Base-by-base conservation (phyloP, 2,888 invertebrate genomes). In the Osedax frankpressi region DNA sequence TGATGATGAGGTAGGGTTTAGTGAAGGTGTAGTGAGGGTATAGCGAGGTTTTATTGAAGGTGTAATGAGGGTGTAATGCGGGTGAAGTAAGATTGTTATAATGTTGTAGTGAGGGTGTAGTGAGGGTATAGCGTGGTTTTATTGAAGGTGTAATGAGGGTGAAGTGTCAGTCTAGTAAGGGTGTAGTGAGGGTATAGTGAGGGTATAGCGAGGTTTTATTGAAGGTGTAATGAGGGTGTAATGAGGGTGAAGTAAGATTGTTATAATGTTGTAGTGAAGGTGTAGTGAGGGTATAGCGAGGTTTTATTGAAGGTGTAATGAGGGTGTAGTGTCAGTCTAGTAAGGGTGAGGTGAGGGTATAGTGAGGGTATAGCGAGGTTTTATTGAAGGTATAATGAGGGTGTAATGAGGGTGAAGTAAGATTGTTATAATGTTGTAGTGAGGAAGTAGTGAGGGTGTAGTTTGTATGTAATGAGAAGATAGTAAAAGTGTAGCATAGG, bases 401-500 rank as follows among this genome's bases (percentile, higher is more conserved):
- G 6, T 44, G 44, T 44, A 44, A 19, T 44, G 44, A 19, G 6
- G 44, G 6, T 44, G 44, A 11, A 44, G 44, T 44, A 19, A 19
- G 6, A 19, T 44, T 44, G 44, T 44, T 11, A 19, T 44, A 19
- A 19, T 44, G 44, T 44, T 44, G 44, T 44, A 44, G 44, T 44
- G 44, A 19, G 6, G 44, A 11, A 11, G 44, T 44, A 44, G 44
- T 44, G 6, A 19, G 6, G 44, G 6, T 44, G 44, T 79, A 44
- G 44, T 44, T 44, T 6, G 6, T 6, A 11, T 44, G 44, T 44
- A 44, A 19, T 44, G 44, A 19, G 6, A 19, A 19, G 6, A 19
- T 44, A 11, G 44, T 44, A 44, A 19, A 44, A 19, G 44, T 44
- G 44, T 44, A 11, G 44, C 19, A 44, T 6, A 11, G 44, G 44